Percentiles rank a stretch among this genome's conserved stretches.
phyloP scores from a whole-genome alignment of 2,113 vertebrate species.

The Panthera leo region DNA sequence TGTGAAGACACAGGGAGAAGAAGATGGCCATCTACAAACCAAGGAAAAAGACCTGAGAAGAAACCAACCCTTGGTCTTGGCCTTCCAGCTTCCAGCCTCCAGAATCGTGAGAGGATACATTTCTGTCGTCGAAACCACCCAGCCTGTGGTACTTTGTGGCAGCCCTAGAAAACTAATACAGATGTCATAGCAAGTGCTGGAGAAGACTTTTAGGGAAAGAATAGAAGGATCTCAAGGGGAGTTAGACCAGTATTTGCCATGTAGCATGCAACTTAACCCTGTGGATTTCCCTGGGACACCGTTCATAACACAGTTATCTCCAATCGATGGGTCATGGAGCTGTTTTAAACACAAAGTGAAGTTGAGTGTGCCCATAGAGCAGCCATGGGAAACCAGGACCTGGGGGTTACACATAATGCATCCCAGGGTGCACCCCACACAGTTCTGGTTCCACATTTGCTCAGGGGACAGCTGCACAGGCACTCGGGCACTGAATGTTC shows the following conservation, averaged over 20 bases:
- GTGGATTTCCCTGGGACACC: rapidly evolving
- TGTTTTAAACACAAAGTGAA: too few species aligned
- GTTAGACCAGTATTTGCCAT: neutral
- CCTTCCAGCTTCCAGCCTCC: neutral
- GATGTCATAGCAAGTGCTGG: rapidly evolving
- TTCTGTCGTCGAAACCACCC: neutral
- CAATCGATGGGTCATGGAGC: too few species aligned
- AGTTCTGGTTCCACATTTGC: rapidly evolving
- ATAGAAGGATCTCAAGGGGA: neutral
- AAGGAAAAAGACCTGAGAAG: neutral
- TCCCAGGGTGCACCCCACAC: rapidly evolving
- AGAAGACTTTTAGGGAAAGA: neutral
- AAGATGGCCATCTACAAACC: rapidly evolving
- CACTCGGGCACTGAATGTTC: neutral
- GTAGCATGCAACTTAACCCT: too few species aligned
- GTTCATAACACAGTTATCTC: neutral
- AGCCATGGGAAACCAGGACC: rapidly evolving
- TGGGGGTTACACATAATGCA: rapidly evolving
- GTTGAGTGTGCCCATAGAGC: neutral
- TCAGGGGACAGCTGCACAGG: rapidly evolving
- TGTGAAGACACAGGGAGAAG: neutral
- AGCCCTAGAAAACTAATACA: neutral
- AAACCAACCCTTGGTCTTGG: neutral
- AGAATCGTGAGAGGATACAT: neutral
- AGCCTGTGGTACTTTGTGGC: rapidly evolving